These are phyloP conservation scores for Podabrus alpinus DNA, from an alignment of 2,888 invertebrate species.

Conservation along the genomic window DNA sequence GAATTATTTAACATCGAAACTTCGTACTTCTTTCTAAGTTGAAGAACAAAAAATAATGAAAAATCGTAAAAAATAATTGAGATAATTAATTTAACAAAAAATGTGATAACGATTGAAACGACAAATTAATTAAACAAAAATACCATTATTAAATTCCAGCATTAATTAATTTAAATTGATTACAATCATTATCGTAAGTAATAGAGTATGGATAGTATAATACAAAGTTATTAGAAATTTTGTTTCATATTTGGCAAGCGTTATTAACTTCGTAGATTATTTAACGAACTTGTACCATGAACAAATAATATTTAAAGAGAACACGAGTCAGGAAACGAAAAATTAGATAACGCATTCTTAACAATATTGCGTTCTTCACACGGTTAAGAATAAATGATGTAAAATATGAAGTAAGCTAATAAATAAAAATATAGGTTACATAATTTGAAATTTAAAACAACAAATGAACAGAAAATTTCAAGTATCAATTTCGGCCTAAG, in stretches of 20 bases:
- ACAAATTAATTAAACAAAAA: neutral
- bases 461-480: neutral
- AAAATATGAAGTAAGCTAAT: neutral
- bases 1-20: neutral
- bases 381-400: neutral
- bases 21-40: neutral
- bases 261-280: neutral
- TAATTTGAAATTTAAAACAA: neutral
- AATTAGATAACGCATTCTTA: neutral
- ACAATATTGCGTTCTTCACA: neutral
- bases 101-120: neutral
- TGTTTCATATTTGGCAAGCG: neutral
- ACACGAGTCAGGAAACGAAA: neutral
- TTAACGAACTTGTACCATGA: neutral
- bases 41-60: neutral
- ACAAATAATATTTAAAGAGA: neutral
- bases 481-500: neutral
- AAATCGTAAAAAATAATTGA: neutral
- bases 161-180: neutral
- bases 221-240: neutral
- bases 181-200: neutral
- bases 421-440: neutral
- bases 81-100: neutral
- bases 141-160: neutral
- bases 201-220: neutral